Evolutionary conservation across 2,113 vertebrate genomes (phyloP).

Genomic region (Xenotilapia longispinis): DNA sequence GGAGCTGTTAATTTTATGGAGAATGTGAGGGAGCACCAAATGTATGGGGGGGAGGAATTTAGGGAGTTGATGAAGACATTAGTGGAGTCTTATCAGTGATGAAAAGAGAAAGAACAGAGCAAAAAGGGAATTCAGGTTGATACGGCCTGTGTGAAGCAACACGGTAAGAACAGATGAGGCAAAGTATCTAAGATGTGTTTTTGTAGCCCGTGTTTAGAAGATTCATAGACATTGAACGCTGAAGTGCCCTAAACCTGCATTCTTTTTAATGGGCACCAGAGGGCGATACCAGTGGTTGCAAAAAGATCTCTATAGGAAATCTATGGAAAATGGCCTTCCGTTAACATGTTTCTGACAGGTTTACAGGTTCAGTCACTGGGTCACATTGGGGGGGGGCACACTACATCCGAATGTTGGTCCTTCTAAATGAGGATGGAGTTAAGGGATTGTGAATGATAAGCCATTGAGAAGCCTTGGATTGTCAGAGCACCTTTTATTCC

Average conservation of each 20-base stretch:
- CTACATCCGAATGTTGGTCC: not conserved
- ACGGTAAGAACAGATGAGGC: not conserved
- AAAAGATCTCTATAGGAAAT: not conserved
- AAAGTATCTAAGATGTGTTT: not conserved
- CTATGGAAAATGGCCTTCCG: not conserved
- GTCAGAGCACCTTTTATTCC: not conserved
- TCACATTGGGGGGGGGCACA: accelerated
- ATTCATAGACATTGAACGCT: not conserved
- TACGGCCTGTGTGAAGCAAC: not conserved
- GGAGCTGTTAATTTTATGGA: not conserved
- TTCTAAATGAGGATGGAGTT: not conserved
- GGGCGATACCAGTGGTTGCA: not conserved
- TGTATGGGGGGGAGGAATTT: not conserved
- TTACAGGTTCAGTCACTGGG: not conserved
- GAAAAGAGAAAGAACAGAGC: not conserved
- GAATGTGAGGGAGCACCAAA: not conserved
- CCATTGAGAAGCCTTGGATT: not conserved
- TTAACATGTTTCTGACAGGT: not conserved
- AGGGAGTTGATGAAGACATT: constrained; percentile 20
- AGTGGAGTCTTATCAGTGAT: not conserved
- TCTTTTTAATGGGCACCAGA: not conserved
- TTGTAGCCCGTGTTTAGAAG: not conserved
- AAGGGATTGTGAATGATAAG: not conserved
- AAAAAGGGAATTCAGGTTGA: not conserved
- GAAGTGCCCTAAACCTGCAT: not conserved